Evolutionary conservation across 2,113 vertebrate genomes (phyloP), one percentile per base, ranked within the genome.

Genomic region (Machaerirhynchus nigripectus): DNA sequence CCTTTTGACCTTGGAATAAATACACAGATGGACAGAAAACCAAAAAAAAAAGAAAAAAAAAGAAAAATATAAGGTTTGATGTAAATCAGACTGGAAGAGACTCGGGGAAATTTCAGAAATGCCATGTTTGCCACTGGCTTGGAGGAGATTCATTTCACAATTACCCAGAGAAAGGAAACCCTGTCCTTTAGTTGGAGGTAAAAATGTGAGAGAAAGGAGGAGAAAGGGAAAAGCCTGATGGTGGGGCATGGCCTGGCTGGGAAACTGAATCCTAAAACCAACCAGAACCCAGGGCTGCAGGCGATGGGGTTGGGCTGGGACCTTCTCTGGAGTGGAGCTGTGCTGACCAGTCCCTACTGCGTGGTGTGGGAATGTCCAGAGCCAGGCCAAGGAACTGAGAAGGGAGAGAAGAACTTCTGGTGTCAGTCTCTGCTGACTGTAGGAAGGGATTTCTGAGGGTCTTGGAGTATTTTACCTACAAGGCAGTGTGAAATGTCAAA

Each of bases 241-340:
- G 11, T 21, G 60, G n/a, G 76, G 26, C 46, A 40, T 7, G 9
- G 33, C 4, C 23, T 46, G 50, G 11, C 16, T 22, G 7, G 17
- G 22, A 23, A 52, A 55, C 7, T 8, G 33, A 42, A 46, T 31
- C 60, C 61, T 27, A 46, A 55, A 81, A 27, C 6, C n/a, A 49
- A 11, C 11, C 17, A 46, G 63, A 28, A 20, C 30, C 11, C 21
- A 7, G 50, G 33, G 33, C 74, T 35, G 23, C 18, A 47, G 59
- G 39, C 0, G 2, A 17, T 31, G 17, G 11, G 3, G 2, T 2
- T 7, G 35, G 12, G 21, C 24, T 49, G 56, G 28, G 21, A 55
- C 47, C n/a, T 8, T 8, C 21, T 23, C 60, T 10, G 3, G 13
- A 7, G 60, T 2, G 31, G 42, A 13, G 0, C 26, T 14, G 9